phyloP scores from a whole-genome alignment of 2,113 vertebrate species.

The Procavia capensis region DNA sequence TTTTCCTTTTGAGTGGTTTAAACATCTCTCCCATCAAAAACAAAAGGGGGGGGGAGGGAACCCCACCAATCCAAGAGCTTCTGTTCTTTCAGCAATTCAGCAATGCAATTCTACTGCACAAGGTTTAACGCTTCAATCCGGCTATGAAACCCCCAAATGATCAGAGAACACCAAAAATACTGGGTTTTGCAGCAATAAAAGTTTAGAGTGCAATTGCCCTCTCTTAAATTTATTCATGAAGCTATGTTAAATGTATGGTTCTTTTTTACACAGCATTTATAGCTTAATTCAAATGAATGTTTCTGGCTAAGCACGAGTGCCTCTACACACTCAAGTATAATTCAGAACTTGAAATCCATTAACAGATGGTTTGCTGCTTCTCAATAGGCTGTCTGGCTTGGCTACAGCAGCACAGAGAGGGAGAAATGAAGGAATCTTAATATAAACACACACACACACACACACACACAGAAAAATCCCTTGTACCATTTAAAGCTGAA shows the following conservation, averaged over 20 bases:
- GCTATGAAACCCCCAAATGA: constrained; percentile 88
- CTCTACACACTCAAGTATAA: constrained; percentile 94
- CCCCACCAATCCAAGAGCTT: constrained; percentile 79
- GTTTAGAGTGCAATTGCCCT: constrained; percentile 89
- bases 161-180: constrained; percentile 88
- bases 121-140: constrained; percentile 86
- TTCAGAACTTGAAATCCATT: constrained; percentile 95
- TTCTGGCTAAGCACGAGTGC: constrained; percentile 97
- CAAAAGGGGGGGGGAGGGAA: neutral
- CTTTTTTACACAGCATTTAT: constrained; percentile 90
- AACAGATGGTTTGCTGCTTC: constrained; percentile 97
- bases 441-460: constrained; percentile 73
- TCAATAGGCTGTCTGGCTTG: constrained; percentile 93
- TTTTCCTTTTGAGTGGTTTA: constrained; percentile 85
- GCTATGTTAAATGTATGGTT: constrained; percentile 88
- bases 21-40: constrained; percentile 78
- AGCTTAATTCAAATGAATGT: constrained; percentile 92
- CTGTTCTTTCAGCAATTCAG: constrained; percentile 85
- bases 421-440: constrained; percentile 79
- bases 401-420: constrained; percentile 84
- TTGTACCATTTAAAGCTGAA: constrained; percentile 84
- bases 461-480: constrained; percentile 26
- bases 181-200: constrained; percentile 89
- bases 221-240: constrained; percentile 92
- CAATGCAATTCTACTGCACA: constrained; percentile 84